Conservation (phyloP, 2,113 vertebrate genomes). For the Sceloporus undulatus region DNA sequence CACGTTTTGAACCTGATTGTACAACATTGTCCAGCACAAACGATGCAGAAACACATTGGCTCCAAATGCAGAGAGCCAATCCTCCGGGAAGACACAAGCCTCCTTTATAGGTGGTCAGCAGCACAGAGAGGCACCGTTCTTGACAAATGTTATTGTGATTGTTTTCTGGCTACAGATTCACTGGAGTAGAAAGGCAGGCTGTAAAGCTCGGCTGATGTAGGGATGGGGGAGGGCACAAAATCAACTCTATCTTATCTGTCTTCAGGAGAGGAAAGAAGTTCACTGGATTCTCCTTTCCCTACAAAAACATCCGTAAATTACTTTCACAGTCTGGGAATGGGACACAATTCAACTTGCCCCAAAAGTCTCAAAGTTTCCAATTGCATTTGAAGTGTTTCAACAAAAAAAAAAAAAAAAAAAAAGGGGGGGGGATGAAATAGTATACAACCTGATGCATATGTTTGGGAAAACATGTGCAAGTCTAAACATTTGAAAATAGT, state of each 20-base stretch:
- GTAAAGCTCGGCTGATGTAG: neutral
- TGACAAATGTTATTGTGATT: constrained; percentile 38
- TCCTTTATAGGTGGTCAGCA: constrained; percentile 61
- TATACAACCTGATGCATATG: too few relatives aligned
- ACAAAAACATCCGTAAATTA: neutral
- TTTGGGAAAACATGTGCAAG: too few relatives aligned
- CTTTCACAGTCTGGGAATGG: neutral
- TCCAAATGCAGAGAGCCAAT: rapidly evolving
- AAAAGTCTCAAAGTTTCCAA: neutral
- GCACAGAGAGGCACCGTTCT: neutral
- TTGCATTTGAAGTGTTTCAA: neutral
- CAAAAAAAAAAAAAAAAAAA: neutral
- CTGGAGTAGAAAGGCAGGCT: constrained; percentile 56
- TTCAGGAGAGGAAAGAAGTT: neutral
- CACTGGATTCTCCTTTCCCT: neutral
- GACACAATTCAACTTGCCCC: neutral
- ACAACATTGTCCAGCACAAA: constrained; percentile 57
- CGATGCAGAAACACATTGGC: constrained; percentile 59
- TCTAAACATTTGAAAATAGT: too few relatives aligned
- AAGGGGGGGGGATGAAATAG: too few relatives aligned
- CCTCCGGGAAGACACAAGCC: constrained; percentile 37
- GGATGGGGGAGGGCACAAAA: constrained; percentile 12
- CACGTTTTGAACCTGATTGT: constrained; percentile 42
- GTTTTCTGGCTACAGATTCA: constrained; percentile 47
- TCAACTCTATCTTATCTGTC: constrained; percentile 15